phyloP scores from a whole-genome alignment of 2,113 vertebrate genomes.

The Hepsetus odoe region DNA sequence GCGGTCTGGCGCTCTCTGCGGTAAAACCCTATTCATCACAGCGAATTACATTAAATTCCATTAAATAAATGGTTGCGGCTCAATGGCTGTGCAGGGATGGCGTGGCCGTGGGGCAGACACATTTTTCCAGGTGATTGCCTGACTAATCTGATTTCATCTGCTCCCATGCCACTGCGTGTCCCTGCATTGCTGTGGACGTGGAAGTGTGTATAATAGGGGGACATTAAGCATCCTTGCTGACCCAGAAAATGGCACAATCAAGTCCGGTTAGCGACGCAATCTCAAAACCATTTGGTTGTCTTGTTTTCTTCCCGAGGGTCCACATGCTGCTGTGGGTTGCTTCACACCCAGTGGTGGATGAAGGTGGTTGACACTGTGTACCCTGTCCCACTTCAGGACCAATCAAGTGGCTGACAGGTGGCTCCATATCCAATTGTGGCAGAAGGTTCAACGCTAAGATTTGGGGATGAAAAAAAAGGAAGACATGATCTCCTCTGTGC shows the following conservation, averaged over 20 bases:
- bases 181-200: conserved; percentile 33
- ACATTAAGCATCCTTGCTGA: conserved; percentile 30
- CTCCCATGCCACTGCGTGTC: conserved; percentile 25
- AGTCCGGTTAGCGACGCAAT: conserved; percentile 22
- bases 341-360: background rate
- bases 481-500: no score
- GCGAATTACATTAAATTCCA: conserved; percentile 44
- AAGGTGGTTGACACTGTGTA: no score
- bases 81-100: conserved; percentile 41
- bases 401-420: no score
- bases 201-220: conserved; percentile 26
- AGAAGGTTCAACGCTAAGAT: no score
- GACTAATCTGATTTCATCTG: conserved; percentile 53
- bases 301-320: background rate
- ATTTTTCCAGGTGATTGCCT: conserved; percentile 56
- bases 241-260: conserved; percentile 36
- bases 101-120: conserved; percentile 40
- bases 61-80: conserved; percentile 45
- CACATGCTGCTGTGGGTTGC: background rate
- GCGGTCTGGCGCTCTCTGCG: conserved; percentile 1
- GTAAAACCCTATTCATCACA: conserved; percentile 45
- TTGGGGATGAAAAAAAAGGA: no score
- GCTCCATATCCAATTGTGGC: no score
- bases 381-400: no score
- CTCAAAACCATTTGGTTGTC: background rate